These are phyloP conservation scores for Urosaurus nigricauda DNA, from an alignment of 2,797 vertebrate genomes.

Conservation along the genomic window DNA sequence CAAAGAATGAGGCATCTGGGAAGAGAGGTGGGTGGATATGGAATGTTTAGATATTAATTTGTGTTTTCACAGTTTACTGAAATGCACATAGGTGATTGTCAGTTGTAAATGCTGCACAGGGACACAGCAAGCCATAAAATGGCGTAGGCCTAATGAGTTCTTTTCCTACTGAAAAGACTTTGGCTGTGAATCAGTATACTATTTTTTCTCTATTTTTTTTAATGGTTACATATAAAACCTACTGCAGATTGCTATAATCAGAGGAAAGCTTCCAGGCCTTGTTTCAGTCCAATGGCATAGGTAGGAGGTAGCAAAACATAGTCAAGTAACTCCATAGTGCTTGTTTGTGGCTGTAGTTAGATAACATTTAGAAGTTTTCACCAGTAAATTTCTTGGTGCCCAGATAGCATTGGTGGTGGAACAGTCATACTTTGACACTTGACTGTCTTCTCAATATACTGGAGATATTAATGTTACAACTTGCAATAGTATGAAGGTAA, in stretches of 20 bases:
- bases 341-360: slow-evolving; percentile 3
- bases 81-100: slow-evolving; percentile 19
- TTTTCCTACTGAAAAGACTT: slow-evolving; percentile 22
- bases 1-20: slow-evolving; percentile 34
- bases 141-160: slow-evolving; percentile 25
- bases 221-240: slow-evolving; percentile 5
- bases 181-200: slow-evolving; percentile 5
- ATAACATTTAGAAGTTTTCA: slow-evolving; percentile 11
- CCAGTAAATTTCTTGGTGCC: neutral
- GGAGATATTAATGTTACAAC: neutral
- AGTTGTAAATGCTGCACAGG: slow-evolving; percentile 18
- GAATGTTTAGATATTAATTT: slow-evolving; percentile 33
- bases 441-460: neutral
- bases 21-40: slow-evolving; percentile 28
- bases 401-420: neutral
- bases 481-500: neutral
- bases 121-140: slow-evolving; percentile 10
- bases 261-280: slow-evolving; percentile 14
- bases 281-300: slow-evolving; percentile 2
- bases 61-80: slow-evolving; percentile 37
- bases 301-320: neutral
- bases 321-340: neutral
- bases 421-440: neutral
- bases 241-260: slow-evolving; percentile 1
- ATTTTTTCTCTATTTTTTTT: neutral